Percentiles rank a stretch among this genome's conserved stretches.
Evolutionary conservation across 1,140 invertebrate species (phyloP).

Genomic region (Macrobrachium nipponense): DNA sequence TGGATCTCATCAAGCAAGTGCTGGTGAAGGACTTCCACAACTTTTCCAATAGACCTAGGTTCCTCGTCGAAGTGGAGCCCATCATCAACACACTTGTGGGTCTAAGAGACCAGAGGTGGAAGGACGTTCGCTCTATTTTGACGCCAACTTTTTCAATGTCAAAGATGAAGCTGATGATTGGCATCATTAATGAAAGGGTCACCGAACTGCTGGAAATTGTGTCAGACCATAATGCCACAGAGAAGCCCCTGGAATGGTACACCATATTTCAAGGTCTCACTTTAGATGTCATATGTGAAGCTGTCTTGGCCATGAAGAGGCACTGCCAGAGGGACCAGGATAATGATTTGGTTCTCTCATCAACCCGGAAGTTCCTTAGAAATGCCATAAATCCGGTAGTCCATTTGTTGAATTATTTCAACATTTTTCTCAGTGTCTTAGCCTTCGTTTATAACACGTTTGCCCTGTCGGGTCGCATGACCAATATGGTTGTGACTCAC

Average conservation of each 20-base stretch:
- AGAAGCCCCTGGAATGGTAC: constrained; percentile 65
- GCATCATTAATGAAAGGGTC: constrained; percentile 67
- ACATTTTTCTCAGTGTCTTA: constrained; percentile 65
- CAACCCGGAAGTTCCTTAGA: constrained; percentile 67
- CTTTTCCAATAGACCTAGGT: constrained; percentile 67
- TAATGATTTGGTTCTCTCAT: constrained; percentile 67
- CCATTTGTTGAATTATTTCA: constrained; percentile 67
- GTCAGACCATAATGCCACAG: constrained; percentile 18
- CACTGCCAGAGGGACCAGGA: constrained; percentile 68
- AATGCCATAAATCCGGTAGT: constrained; percentile 66
- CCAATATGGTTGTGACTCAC: constrained; percentile 66
- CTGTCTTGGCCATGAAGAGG: constrained; percentile 70
- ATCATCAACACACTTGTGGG: constrained; percentile 66
- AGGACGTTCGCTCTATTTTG: constrained; percentile 70
- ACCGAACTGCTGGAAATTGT: constrained; percentile 65
- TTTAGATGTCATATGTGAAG: constrained; percentile 71
- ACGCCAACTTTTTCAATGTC: constrained; percentile 72
- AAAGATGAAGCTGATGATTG: constrained; percentile 70
- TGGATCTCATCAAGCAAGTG: constrained; percentile 68
- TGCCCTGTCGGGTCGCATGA: constrained; percentile 67
- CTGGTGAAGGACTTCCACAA: constrained; percentile 67
- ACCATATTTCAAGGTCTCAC: constrained; percentile 68
- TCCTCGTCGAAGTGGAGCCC: constrained; percentile 66
- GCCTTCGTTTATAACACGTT: constrained; percentile 65
- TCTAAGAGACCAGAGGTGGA: constrained; percentile 70